Conservation (phyloP, 2,797 vertebrate species). For the Spizella passerina region DNA sequence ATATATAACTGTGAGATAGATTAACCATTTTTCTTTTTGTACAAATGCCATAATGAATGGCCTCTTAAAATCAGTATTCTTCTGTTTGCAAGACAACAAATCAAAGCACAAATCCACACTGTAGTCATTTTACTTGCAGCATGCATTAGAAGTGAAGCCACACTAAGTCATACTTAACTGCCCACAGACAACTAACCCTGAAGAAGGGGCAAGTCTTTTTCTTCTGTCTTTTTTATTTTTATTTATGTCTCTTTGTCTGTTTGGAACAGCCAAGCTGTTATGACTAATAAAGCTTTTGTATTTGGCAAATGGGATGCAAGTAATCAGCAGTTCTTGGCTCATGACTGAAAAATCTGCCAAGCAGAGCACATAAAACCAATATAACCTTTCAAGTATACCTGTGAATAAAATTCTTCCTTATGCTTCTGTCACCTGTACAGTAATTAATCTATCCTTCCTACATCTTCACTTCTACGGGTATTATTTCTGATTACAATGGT, state of each 20-base stretch:
- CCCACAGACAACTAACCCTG: background rate
- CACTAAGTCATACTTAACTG: constrained; percentile 1
- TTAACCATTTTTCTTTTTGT: background rate
- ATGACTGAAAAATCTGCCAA: background rate
- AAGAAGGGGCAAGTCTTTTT: background rate
- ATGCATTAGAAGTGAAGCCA: constrained; percentile 13
- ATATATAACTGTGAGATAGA: background rate
- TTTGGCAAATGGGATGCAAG: constrained; percentile 46
- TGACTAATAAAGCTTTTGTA: constrained; percentile 58
- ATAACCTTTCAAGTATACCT: constrained; percentile 33
- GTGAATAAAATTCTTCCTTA: constrained; percentile 29
- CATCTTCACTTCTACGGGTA: background rate
- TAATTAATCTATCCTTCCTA: background rate
- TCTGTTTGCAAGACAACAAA: background rate
- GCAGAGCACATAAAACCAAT: background rate
- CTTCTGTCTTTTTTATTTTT: background rate
- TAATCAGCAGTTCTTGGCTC: constrained; percentile 32
- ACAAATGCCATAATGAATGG: background rate
- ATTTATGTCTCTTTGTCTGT: constrained; percentile 5
- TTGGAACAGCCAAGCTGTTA: constrained; percentile 17
- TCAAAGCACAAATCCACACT: background rate
- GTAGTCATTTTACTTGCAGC: background rate
- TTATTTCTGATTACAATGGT: background rate
- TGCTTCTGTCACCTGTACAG: background rate
- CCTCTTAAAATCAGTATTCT: constrained; percentile 9